Percentiles rank a stretch among this genome's conserved stretches.
Evolutionary conservation across 23 tunicate genomes (phyloP).

Genomic region (Phallusia fumigata): DNA sequence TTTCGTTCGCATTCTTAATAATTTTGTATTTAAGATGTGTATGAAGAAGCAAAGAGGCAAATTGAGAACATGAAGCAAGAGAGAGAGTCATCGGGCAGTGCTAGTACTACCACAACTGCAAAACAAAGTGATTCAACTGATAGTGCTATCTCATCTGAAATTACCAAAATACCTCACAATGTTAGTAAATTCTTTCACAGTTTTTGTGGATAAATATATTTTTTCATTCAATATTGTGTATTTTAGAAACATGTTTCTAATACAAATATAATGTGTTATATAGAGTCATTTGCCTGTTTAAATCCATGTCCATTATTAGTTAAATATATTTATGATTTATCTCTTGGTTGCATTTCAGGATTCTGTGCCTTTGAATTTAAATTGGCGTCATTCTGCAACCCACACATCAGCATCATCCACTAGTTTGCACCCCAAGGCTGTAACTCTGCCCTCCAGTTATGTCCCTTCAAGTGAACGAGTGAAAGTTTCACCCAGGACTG

Average conservation of each 20-base stretch:
- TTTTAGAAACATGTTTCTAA: too few species aligned
- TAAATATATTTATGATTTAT: too few species aligned
- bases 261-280: too few species aligned
- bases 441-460: constrained; percentile 81
- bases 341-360: background rate
- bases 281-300: too few species aligned
- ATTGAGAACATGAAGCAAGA: constrained; percentile 66
- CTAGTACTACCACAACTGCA: constrained; percentile 15
- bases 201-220: background rate
- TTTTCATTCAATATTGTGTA: background rate
- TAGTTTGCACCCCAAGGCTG: constrained; percentile 26
- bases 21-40: constrained; percentile 58
- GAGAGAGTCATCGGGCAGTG: constrained; percentile 32
- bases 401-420: constrained; percentile 15
- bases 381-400: background rate
- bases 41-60: constrained; percentile 81
- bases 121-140: constrained; percentile 3
- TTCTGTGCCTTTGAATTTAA: constrained; percentile 12
- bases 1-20: background rate
- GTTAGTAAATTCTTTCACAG: constrained; percentile 6
- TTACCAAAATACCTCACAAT: constrained; percentile 21
- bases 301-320: too few species aligned
- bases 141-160: constrained; percentile 12
- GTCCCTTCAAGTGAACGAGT: constrained; percentile 85
- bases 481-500: constrained; percentile 30